Evolutionary conservation across 2,888 invertebrate species (phyloP), one percentile per base, ranked within the genome.

Genomic region (Therioaphis trifolii): DNA sequence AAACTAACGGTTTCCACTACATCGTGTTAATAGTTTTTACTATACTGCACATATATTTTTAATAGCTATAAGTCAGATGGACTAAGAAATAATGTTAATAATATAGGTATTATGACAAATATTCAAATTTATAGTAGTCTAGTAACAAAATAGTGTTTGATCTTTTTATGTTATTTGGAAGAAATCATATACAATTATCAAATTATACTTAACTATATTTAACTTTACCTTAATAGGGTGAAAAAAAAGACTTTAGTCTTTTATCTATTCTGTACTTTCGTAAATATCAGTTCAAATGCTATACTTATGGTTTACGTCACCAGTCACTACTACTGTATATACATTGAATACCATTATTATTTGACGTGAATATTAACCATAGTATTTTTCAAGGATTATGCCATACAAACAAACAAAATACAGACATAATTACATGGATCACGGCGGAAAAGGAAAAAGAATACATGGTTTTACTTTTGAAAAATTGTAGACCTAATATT

Each of bases 391-490:
- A 74, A 74, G 52, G 35, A 74, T 74, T 52, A 74, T 14, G 21
- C 21, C 52, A 55, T 24, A 35, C 35, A 35, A 74, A 74, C 72
- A 74, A 74, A 74, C 35, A 55, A 35, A 21, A 35, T 15, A 21
- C 35, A 74, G 72, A 55, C 72, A 21, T 72, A 52, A 74, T 74
- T 55, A 74, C 21, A 74, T 14, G 72, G 72, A 52, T 21, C 9
- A 14, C 35, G 21, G 35, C 4, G 7, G 21, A 27, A 35, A 27
- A 69, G 21, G 29, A 52, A 27, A 29, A 49, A 72, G 72, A 72
- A 29, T 72, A 72, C 72, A 52, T n/a, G 72, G 14, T 72, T 72
- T 72, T 29, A 72, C 72, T 72, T 72, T 72, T 72, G 72, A 49
- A 72, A 72, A 72, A 72, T 24, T n/a, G 14, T 69, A 46, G 46